Evolutionary conservation across 2,888 invertebrate species (phyloP).

Genomic region (Xestia rhomboidea): DNA sequence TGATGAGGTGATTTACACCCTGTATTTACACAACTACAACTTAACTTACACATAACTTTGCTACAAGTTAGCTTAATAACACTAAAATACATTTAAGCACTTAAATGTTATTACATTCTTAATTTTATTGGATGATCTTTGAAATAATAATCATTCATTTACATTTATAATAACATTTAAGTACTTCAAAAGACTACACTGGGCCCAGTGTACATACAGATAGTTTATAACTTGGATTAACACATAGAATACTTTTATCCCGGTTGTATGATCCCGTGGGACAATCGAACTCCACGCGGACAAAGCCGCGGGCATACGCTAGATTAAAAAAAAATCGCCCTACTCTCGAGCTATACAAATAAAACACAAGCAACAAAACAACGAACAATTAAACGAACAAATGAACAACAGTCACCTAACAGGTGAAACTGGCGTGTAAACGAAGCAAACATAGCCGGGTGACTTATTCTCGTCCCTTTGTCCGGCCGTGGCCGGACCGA

Average conservation of each 20-base stretch:
- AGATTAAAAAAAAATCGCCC: not conserved
- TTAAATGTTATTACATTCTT: too few relatives aligned
- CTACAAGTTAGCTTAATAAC: too few relatives aligned
- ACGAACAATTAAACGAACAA: slow-evolving; percentile 52
- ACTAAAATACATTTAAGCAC: too few relatives aligned
- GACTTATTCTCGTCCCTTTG: slow-evolving; percentile 58
- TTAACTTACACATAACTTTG: too few relatives aligned
- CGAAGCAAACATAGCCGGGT: slow-evolving; percentile 41
- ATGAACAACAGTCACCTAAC: slow-evolving; percentile 51
- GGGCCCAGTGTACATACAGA: too few relatives aligned
- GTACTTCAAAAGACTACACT: not conserved
- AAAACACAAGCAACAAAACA: slow-evolving; percentile 15
- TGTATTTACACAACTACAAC: too few relatives aligned
- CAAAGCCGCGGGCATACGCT: too few relatives aligned
- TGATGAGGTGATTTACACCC: too few relatives aligned
- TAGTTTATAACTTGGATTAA: too few relatives aligned
- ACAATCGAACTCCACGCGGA: too few relatives aligned
- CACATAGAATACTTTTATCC: too few relatives aligned
- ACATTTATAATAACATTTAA: not conserved
- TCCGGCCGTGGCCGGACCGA: slow-evolving; percentile 31
- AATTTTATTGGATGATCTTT: not conserved
- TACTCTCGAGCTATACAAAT: not conserved
- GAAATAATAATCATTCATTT: not conserved
- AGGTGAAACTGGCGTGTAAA: slow-evolving; percentile 48
- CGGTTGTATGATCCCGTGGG: too few relatives aligned